A percentile compares a stretch with the other conserved stretches of the same genome.
Conservation (phyloP, 2,888 invertebrate genomes). For the Tachystola acroxantha region DNA sequence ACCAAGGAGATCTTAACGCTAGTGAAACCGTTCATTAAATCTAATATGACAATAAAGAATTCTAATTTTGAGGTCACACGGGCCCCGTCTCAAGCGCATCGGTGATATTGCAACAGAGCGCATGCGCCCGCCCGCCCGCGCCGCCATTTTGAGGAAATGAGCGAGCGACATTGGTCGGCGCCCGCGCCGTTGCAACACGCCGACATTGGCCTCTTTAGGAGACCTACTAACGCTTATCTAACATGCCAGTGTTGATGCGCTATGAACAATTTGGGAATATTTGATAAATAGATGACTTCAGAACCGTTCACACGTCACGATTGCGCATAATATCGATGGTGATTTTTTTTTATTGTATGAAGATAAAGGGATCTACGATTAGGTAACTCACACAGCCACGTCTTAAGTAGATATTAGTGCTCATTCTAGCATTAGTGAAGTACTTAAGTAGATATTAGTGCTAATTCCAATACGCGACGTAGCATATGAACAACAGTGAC, state of each 20-base stretch:
- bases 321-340: no score
- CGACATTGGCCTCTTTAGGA: constrained; percentile 68
- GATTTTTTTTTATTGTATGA: no score
- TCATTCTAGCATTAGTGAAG: no score
- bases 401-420: no score
- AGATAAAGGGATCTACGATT: no score
- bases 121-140: constrained; percentile 8
- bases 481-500: no score
- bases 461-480: no score
- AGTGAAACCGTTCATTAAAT: no score
- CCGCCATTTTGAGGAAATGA: constrained; percentile 50
- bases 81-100: constrained; percentile 1
- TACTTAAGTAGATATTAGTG: no score
- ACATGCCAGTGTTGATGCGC: constrained; percentile 24
- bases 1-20: no score
- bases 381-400: no score
- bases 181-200: constrained; percentile 55
- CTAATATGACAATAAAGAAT: background rate
- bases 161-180: constrained; percentile 54
- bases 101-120: constrained; percentile 3
- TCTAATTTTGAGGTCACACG: background rate
- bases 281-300: constrained; percentile 14
- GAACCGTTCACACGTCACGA: background rate
- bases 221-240: constrained; percentile 69
- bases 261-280: constrained; percentile 18